Evolutionary conservation across 2,888 invertebrate species (phyloP), one percentile per base, ranked within the genome.

Genomic region (Synergus umbraculus): DNA sequence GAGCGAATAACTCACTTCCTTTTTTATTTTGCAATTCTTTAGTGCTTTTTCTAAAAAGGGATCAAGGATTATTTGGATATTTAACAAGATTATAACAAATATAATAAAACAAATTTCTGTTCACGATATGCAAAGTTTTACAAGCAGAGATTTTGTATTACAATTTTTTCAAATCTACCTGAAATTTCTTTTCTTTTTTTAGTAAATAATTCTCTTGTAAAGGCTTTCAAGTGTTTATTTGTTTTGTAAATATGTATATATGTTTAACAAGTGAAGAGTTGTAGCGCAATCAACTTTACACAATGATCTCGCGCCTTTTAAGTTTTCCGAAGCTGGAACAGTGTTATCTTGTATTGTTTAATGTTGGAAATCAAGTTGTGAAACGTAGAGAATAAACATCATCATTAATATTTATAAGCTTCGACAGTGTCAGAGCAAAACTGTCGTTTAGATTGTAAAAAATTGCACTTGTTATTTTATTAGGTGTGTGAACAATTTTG

Each of bases 321-420:
- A 64, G 37, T 29, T 18, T 64, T 29, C 13, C 13, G 13, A 43
- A 66, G 18, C 18, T 44, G 4, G 13, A 66, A 66, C 18, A 44
- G 43, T 66, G 18, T 66, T 66, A 66, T 66, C 46, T 49, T 37
- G 15, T 46, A 46, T 44, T 46, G 12, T 69, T 69, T 0, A 49
- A 49, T 15, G 3, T 15, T 46, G 49, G n/a, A 18, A 37, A 73
- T 49, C n/a, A 69, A n/a, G 15, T 49, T 29, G 29, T 58, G 54
- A 73, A 58, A 63, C 13, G 4, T 29, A 29, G 29, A 63, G 10
- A 63, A 1, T 63, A 18, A 63, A 49, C 18, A 69, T 5, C 37
- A 46, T 29, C 8, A 22, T 12, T 67, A 22, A 67, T 69, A 67
- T 41, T 73, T 54, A 73, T n/a, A 29, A 54, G 8, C 54, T 41